phyloP scores from a whole-genome alignment of 2,888 invertebrate species.

The Agrypnus murinus region DNA sequence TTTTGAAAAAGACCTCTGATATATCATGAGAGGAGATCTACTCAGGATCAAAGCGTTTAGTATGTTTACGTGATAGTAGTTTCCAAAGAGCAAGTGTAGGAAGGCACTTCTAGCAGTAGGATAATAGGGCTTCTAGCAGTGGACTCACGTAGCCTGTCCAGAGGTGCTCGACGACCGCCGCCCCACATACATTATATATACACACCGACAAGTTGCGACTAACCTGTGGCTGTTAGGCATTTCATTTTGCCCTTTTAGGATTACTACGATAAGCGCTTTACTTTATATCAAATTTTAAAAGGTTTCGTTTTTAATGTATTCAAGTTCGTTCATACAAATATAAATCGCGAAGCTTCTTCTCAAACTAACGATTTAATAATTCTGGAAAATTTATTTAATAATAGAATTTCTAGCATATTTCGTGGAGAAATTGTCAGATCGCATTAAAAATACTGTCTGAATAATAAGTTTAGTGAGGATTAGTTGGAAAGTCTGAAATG shows the following conservation, averaged over 20 bases:
- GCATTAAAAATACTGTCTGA: slow-evolving; percentile 17
- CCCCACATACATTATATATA: slow-evolving; percentile 49
- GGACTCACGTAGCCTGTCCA: slow-evolving; percentile 51
- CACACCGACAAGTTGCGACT: slow-evolving; percentile 46
- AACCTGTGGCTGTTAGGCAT: slow-evolving; percentile 42
- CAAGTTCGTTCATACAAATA: too few species aligned
- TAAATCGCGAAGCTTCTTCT: too few species aligned
- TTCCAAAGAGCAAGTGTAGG: slow-evolving; percentile 35
- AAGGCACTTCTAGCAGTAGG: slow-evolving; percentile 34
- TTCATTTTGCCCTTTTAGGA: slow-evolving; percentile 39
- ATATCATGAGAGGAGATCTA: too few species aligned
- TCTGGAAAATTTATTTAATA: too few species aligned
- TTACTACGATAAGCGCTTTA: too few species aligned
- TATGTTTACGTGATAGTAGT: slow-evolving; percentile 21
- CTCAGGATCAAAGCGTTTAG: slow-evolving; percentile 39
- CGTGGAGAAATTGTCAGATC: background rate
- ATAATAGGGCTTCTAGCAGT: slow-evolving; percentile 51
- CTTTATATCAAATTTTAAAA: too few species aligned
- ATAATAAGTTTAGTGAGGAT: slow-evolving; percentile 46
- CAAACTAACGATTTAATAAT: too few species aligned
- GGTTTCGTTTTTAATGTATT: too few species aligned
- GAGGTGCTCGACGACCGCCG: slow-evolving; percentile 47
- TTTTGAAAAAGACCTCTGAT: background rate
- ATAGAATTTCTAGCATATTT: too few species aligned
- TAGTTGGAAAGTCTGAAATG: slow-evolving; percentile 61